phyloP scores from a whole-genome alignment of 2,113 vertebrate species.

The Mesoclemmys tuberculata region DNA sequence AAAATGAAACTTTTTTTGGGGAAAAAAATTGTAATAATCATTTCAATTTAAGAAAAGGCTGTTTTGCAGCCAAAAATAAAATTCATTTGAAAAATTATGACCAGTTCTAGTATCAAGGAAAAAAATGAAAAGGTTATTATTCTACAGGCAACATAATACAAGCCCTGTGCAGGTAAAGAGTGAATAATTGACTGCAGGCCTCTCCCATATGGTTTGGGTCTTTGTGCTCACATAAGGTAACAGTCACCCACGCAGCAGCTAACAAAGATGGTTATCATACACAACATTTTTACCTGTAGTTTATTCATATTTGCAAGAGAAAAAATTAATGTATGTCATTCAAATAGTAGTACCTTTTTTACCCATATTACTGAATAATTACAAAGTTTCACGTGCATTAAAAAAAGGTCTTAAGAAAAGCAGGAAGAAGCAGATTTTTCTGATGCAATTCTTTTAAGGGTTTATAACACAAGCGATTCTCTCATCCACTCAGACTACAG shows the following conservation, averaged over 20 bases:
- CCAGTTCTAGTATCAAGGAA: not conserved
- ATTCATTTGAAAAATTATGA: not conserved
- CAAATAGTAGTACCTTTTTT: not conserved
- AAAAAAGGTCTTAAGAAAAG: not conserved
- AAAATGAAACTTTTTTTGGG: not conserved
- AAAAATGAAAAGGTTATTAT: not conserved
- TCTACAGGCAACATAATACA: not conserved
- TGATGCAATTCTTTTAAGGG: not conserved
- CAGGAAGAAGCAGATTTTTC: not conserved
- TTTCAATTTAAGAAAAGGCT: not conserved
- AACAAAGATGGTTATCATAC: not conserved
- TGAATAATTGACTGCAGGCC: not conserved
- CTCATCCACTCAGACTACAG: not conserved
- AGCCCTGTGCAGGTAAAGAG: not conserved
- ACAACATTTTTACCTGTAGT: not conserved
- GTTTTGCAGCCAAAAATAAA: not conserved
- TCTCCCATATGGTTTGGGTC: not conserved
- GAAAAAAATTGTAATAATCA: not conserved
- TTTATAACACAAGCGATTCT: not conserved
- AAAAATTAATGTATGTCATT: not conserved
- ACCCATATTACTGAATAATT: not conserved
- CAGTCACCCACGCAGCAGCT: not conserved
- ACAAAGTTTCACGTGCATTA: not conserved
- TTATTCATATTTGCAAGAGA: not conserved
- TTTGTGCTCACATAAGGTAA: not conserved